These are phyloP conservation scores for Delichon dasypus DNA, from an alignment of 2,797 vertebrate genomes.

Conservation along the genomic window DNA sequence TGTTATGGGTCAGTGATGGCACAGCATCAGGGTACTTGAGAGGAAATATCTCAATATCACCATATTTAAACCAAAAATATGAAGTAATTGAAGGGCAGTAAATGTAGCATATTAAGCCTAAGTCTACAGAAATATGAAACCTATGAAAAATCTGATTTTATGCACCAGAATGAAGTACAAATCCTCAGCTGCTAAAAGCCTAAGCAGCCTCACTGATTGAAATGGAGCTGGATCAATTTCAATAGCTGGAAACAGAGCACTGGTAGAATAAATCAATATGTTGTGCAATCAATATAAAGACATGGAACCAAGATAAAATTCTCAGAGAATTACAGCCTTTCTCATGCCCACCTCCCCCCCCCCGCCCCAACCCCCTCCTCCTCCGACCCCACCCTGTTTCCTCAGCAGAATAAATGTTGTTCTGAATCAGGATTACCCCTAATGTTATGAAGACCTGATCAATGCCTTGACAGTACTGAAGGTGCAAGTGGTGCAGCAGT, in stretches of 20 bases:
- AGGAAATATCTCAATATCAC: not conserved
- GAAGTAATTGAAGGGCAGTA: not conserved
- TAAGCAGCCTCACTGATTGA: not conserved
- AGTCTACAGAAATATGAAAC: not conserved
- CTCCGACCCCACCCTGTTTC: not conserved
- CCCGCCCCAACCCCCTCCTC: too few relatives aligned
- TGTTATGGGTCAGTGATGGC: not conserved
- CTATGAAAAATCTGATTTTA: not conserved
- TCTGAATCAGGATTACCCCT: not conserved
- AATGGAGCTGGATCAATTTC: not conserved
- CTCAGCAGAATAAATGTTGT: not conserved
- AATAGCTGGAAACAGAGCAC: not conserved
- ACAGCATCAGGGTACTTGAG: not conserved
- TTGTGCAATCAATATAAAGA: not conserved
- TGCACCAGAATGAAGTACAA: not conserved
- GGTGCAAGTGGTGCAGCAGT: not conserved
- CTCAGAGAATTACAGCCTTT: not conserved
- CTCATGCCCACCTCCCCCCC: too few relatives aligned
- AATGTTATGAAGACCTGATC: not conserved
- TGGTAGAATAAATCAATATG: not conserved
- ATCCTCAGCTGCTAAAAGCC: not conserved
- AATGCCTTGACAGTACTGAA: fast-evolving
- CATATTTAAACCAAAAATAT: not conserved
- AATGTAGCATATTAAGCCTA: not conserved
- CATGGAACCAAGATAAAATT: not conserved